Base-by-base conservation (phyloP, 2,797 vertebrate genomes). In the Etheostoma perlongum region DNA sequence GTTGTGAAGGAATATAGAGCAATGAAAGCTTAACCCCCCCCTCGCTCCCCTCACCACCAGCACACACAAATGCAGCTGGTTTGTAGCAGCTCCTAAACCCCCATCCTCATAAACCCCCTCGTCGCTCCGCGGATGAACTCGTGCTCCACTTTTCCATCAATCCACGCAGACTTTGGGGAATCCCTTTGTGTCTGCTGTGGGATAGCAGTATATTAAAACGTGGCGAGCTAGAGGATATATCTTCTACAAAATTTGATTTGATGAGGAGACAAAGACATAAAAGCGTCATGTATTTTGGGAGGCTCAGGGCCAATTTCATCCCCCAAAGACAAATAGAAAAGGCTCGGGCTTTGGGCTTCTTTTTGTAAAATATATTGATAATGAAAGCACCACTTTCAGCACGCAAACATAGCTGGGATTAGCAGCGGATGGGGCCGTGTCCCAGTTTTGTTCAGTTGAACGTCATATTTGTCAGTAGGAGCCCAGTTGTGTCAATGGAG, bases 11-110 rank as follows among this genome's bases (percentile, higher is more conserved):
- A 81, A 95, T 93, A 70, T 94, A 69, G 92, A 94, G 92, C 91
- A 92, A 85, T 80, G 79, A 59, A 66, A 72, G 93, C 91, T 95
- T 95, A 94, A 90, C 76, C 85, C 36, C 72, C 74, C 67, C 72
- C 76, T 3, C 10, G 12, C 5, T 68, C 63, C 71, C 82, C 1
- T 23, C 27, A 2, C 46, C 54, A 1, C 51, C 40, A 51, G 4
- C 72, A 21, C 71, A 36, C 72, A 76, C 78, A 74, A 25, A 72
- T 58, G 60, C 72, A 0, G 47, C 74, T 63, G 14, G 19, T 74
- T 76, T 72, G 66, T 65, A 76, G 79, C 69, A 63, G 55, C 72
- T 52, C 79, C 67, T 61, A 72, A 70, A 60, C 71, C 82, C 87
- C 77, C 49, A 1, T 52, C 16, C 72, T 70, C 78, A 75, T 75